phyloP scores from a whole-genome alignment of 2,797 vertebrate species.

The Halcyon leucocephala region DNA sequence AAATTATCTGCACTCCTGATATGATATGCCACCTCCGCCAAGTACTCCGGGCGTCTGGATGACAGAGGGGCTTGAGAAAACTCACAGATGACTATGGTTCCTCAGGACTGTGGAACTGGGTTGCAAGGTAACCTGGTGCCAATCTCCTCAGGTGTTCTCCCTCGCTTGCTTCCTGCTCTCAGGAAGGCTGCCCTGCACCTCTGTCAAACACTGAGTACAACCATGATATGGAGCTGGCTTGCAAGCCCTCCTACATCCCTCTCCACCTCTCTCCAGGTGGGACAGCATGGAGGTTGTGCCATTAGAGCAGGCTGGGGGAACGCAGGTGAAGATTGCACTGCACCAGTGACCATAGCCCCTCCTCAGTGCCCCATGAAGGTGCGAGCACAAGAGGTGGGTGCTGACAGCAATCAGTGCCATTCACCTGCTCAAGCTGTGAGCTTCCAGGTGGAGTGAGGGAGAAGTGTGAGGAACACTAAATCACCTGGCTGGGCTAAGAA shows the following conservation, averaged over 20 bases:
- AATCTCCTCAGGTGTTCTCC: neutral
- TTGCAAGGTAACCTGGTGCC: neutral
- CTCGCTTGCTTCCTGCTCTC: neutral
- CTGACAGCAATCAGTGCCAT: neutral
- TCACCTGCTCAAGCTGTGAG: neutral
- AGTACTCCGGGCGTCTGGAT: neutral
- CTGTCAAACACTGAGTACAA: neutral
- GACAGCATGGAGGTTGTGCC: accelerated
- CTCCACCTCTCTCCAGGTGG: neutral
- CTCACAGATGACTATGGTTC: neutral
- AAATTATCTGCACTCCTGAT: neutral
- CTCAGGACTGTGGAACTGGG: accelerated
- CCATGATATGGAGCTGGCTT: neutral
- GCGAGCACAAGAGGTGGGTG: neutral
- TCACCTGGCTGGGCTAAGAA: neutral
- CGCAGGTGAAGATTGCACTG: accelerated
- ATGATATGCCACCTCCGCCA: neutral
- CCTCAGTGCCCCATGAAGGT: neutral
- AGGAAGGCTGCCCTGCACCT: neutral
- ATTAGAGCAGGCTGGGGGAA: accelerated
- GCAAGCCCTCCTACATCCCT: neutral
- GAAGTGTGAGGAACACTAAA: neutral
- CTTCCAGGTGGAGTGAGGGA: neutral
- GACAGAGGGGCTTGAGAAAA: neutral
- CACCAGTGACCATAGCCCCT: accelerated